Percentiles rank a stretch among this genome's conserved stretches.
Conservation (phyloP, 2,797 vertebrate species). For the Ispidina picta region DNA sequence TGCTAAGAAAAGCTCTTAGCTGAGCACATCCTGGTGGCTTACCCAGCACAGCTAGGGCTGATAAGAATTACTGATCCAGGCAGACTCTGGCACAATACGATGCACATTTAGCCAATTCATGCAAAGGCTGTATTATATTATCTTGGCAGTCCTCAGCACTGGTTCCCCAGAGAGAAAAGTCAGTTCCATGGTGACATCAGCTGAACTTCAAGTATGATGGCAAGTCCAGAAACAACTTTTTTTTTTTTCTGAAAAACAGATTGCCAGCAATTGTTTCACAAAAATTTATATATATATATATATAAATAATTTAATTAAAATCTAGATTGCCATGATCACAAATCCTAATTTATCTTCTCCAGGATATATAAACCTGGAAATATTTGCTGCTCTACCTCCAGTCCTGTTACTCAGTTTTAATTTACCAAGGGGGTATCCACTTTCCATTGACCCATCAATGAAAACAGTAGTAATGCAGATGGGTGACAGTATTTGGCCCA, state of each 20-base stretch:
- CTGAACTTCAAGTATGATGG: slow-evolving; percentile 27
- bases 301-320: not conserved
- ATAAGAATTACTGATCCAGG: slow-evolving; percentile 53
- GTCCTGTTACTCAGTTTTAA: not conserved
- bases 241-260: slow-evolving; percentile 24
- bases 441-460: not conserved
- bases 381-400: not conserved
- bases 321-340: not conserved
- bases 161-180: slow-evolving; percentile 32
- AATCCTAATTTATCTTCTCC: not conserved
- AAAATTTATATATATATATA: not conserved
- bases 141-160: slow-evolving; percentile 1
- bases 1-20: slow-evolving; percentile 36
- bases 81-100: slow-evolving; percentile 36
- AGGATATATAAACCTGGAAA: not conserved
- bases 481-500: not conserved
- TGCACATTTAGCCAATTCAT: slow-evolving; percentile 19
- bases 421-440: not conserved
- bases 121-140: slow-evolving; percentile 36
- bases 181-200: slow-evolving; percentile 27
- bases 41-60: slow-evolving; percentile 24
- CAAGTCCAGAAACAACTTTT: not conserved
- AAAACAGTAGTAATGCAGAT: not conserved
- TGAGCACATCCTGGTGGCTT: slow-evolving; percentile 21
- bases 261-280: not conserved